Evolutionary conservation across 2,113 vertebrate genomes (phyloP).

Genomic region (Lycaon pictus): DNA sequence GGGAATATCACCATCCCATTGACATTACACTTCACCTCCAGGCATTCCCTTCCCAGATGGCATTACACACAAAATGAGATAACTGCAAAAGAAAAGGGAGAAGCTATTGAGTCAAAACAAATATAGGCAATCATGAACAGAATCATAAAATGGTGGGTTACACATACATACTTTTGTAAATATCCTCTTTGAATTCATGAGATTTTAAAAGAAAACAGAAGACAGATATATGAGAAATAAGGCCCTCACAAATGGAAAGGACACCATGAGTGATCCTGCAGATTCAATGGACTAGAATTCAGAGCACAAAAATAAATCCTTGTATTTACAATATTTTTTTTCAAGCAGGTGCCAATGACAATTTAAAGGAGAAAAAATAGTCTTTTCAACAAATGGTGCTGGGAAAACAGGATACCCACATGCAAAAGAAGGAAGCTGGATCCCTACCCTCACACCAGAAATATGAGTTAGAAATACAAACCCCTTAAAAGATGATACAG

Average conservation of each 20-base stretch:
- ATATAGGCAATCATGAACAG: not conserved
- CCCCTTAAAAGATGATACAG: not conserved
- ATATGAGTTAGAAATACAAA: not conserved
- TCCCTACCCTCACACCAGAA: not conserved
- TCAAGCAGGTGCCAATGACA: not conserved
- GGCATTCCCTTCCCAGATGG: not conserved
- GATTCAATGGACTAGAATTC: not conserved
- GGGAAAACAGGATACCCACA: not conserved
- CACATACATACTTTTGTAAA: not conserved
- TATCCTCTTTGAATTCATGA: not conserved
- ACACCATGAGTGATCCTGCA: too few relatives aligned
- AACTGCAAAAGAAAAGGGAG: not conserved
- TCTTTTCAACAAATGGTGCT: conserved; percentile 4
- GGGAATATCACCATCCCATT: not conserved
- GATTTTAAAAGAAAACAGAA: conserved; percentile 25
- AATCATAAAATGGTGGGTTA: not conserved
- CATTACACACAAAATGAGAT: not conserved
- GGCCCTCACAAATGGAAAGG: too few relatives aligned
- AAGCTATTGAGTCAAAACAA: not conserved
- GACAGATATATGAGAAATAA: not conserved
- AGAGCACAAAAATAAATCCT: conserved; percentile 5
- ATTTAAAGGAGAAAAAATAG: not conserved
- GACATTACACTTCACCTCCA: not conserved
- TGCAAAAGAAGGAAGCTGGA: not conserved
- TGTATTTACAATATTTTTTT: not conserved